Percentiles rank a stretch among this genome's conserved stretches.
Conservation (phyloP, 2,113 vertebrate genomes). For the Pachyramphus minor region DNA sequence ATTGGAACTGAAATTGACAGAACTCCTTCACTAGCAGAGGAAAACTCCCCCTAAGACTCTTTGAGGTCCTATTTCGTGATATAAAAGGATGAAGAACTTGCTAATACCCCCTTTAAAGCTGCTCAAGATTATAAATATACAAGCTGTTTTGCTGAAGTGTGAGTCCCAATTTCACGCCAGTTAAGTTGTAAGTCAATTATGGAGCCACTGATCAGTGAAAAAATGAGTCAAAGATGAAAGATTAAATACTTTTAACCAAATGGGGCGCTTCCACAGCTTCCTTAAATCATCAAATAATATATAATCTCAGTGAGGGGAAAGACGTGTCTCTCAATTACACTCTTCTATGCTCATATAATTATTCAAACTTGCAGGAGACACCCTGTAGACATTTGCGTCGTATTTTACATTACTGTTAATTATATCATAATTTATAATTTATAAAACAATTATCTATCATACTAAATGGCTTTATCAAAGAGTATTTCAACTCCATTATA, state of each 20-base stretch:
- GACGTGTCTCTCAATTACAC: background rate
- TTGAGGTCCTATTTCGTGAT: background rate
- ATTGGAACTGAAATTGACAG: background rate
- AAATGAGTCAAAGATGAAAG: background rate
- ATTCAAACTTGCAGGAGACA: background rate
- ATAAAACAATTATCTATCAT: background rate
- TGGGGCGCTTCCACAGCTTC: background rate
- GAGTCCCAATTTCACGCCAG: background rate
- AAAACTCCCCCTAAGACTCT: background rate
- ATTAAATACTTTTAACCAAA: background rate
- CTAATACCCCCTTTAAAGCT: background rate
- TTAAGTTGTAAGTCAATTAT: background rate
- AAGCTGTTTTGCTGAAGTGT: background rate
- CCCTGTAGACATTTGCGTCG: background rate
- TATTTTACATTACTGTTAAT: background rate
- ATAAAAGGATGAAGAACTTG: background rate
- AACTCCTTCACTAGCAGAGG: background rate
- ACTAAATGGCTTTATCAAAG: background rate
- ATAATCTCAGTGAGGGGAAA: background rate
- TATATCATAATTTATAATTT: background rate
- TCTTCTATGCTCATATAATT: background rate
- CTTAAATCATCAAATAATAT: background rate
- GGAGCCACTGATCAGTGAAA: background rate
- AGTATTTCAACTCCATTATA: background rate
- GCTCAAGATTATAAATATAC: background rate